phyloP scores from a whole-genome alignment of 2,113 vertebrate genomes.

The Micromys minutus region DNA sequence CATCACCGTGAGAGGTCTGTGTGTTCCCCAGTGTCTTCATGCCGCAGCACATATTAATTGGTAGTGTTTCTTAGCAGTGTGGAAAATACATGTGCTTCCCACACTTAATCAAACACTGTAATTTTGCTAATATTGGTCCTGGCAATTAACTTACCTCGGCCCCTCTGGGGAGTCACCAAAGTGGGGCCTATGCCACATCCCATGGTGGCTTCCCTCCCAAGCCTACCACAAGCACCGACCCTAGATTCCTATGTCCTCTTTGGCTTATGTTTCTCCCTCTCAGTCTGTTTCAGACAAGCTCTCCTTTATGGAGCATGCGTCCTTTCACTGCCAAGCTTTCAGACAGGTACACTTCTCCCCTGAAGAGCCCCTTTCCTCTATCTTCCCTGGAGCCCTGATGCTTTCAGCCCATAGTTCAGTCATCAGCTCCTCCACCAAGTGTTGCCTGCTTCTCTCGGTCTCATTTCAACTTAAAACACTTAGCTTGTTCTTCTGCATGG shows the following conservation, averaged over 20 bases:
- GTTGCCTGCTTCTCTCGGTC: background rate
- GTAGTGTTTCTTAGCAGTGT: background rate
- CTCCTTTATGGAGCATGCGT: background rate
- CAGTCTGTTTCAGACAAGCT: background rate
- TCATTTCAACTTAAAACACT: background rate
- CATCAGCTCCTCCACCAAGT: background rate
- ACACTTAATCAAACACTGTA: background rate
- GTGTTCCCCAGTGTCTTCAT: background rate
- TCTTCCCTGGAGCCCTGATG: background rate
- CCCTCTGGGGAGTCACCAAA: background rate
- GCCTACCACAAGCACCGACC: background rate
- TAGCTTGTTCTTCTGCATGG: background rate
- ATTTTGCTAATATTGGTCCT: conserved; percentile 52
- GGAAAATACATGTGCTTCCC: background rate
- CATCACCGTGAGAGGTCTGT: background rate
- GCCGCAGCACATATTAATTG: background rate
- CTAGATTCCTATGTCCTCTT: background rate
- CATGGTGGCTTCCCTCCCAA: background rate
- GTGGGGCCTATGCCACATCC: background rate
- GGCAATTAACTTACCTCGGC: background rate
- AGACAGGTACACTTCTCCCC: background rate
- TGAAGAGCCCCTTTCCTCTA: background rate
- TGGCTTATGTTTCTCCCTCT: background rate
- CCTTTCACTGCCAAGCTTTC: background rate
- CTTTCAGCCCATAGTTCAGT: background rate